A percentile compares a stretch with the other conserved stretches of the same genome.
phyloP scores from a whole-genome alignment of 1,140 invertebrate genomes.

The Patella vulgata region DNA sequence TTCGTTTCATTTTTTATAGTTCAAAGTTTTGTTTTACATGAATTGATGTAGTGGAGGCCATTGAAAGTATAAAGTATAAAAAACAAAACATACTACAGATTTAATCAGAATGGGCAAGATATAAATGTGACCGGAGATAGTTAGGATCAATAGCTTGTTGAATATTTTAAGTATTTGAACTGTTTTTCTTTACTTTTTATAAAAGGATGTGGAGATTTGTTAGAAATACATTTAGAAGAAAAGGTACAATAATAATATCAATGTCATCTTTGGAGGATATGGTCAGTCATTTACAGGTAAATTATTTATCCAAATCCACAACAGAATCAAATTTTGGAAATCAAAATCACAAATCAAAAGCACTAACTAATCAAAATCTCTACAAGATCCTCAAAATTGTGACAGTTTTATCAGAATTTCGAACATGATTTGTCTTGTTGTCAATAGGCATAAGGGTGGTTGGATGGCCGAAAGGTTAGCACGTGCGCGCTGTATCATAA shows the following conservation, averaged over 20 bases:
- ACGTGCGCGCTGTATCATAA: no score
- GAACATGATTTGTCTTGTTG: no score
- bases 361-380: no score
- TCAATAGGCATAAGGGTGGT: no score
- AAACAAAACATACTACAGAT: not conserved
- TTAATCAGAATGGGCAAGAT: not conserved
- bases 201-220: constrained; percentile 8
- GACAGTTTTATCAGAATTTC: no score
- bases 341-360: no score
- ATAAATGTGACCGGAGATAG: not conserved
- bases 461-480: no score
- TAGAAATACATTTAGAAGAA: constrained; percentile 1
- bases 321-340: no score
- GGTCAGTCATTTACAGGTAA: constrained; percentile 6
- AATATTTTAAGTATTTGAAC: not conserved
- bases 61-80: not conserved
- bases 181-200: not conserved
- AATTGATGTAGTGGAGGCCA: not conserved
- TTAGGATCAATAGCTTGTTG: not conserved
- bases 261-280: constrained; percentile 12
- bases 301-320: no score
- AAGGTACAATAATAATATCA: constrained; percentile 4
- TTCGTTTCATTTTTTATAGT: no score
- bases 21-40: no score
- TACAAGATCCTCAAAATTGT: no score